Evolutionary conservation across 2,797 vertebrate genomes (phyloP).

Genomic region (Apogon hyalosoma): DNA sequence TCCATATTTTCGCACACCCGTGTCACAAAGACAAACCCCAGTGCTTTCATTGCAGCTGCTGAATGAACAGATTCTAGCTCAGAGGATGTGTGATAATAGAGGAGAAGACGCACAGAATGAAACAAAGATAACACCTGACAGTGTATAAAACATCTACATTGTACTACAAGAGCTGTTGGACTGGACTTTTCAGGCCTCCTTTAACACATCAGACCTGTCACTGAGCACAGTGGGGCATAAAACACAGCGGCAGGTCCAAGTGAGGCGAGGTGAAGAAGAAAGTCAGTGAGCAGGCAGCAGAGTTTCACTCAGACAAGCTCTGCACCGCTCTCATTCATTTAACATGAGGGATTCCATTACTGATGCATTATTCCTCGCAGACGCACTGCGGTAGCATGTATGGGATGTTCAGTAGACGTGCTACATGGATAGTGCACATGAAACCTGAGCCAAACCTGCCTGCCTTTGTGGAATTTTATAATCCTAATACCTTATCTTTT

Average conservation of each 20-base stretch:
- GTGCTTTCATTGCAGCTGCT: too few relatives aligned
- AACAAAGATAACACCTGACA: constrained; percentile 31
- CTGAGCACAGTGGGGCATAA: constrained; percentile 2
- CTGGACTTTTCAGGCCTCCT: constrained; percentile 12
- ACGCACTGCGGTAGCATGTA: constrained; percentile 2
- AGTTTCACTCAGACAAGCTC: constrained; percentile 1
- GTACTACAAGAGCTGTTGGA: background rate
- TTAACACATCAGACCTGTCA: constrained; percentile 31
- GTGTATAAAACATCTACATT: constrained; percentile 25
- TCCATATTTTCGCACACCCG: background rate
- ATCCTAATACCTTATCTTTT: background rate
- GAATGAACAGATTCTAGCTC: background rate
- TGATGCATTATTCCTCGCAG: constrained; percentile 16
- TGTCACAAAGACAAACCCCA: background rate
- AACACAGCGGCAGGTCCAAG: constrained; percentile 11
- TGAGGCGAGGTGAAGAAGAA: constrained; percentile 1
- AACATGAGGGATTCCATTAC: constrained; percentile 21
- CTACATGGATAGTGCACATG: background rate
- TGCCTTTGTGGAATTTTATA: background rate
- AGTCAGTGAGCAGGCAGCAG: constrained; percentile 1
- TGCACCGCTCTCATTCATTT: constrained; percentile 32
- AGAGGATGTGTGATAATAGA: background rate
- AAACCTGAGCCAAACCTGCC: background rate
- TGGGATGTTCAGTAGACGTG: background rate
- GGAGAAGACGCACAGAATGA: background rate